Evolutionary conservation across 2,888 invertebrate genomes (phyloP).

Genomic region (Troides oblongomaculatus): DNA sequence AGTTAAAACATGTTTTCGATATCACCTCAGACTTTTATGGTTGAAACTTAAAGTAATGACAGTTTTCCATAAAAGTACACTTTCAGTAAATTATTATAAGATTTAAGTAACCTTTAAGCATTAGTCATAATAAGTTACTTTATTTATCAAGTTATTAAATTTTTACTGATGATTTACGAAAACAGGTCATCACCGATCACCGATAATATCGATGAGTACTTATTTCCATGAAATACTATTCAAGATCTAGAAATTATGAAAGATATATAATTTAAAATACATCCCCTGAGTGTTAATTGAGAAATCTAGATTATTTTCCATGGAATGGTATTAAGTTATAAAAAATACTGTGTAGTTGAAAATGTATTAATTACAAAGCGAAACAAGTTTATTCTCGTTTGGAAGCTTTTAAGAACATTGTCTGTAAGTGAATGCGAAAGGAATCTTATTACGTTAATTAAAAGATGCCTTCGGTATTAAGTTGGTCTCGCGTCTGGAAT

Average conservation of each 20-base stretch:
- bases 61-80: not conserved
- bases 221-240: too few species aligned
- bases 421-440: not conserved
- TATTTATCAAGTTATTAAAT: too few species aligned
- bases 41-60: too few species aligned
- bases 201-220: too few species aligned
- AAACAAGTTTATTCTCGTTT: constrained; percentile 20
- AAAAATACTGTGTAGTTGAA: not conserved
- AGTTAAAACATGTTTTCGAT: too few species aligned
- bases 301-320: not conserved
- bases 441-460: constrained; percentile 15
- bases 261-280: too few species aligned
- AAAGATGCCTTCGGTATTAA: constrained; percentile 23
- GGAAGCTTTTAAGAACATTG: constrained; percentile 17
- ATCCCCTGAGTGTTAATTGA: too few species aligned
- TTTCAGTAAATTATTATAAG: not conserved
- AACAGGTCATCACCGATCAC: too few species aligned
- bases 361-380: constrained; percentile 26
- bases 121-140: not conserved
- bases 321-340: not conserved
- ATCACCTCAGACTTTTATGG: too few species aligned
- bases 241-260: too few species aligned
- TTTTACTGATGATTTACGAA: too few species aligned
- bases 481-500: constrained; percentile 3
- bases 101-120: not conserved